Percentiles rank a stretch among this genome's conserved stretches.
phyloP scores from a whole-genome alignment of 2,888 invertebrate species.

The Sminthurinus aureus region DNA sequence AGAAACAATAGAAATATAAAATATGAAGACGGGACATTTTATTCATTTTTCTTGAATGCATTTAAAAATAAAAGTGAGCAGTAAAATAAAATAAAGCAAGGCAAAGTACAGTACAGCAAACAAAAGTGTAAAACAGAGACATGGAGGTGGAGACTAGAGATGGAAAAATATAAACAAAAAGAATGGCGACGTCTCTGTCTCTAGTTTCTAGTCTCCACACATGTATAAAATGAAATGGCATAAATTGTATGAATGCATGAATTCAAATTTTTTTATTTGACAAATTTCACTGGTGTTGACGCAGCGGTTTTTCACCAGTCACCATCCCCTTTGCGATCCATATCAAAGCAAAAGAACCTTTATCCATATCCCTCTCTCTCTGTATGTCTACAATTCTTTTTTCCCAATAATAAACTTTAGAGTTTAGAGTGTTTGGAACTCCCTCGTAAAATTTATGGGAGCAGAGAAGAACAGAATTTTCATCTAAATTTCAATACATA shows the following conservation, averaged over 20 bases:
- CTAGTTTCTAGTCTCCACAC: background rate
- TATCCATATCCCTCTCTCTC: too few species aligned
- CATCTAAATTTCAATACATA: too few species aligned
- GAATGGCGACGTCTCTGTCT: background rate
- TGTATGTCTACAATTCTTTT: background rate
- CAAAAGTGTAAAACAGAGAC: background rate
- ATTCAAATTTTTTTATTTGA: background rate
- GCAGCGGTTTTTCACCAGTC: background rate
- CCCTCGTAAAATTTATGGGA: background rate
- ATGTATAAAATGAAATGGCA: background rate
- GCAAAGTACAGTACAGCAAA: too few species aligned
- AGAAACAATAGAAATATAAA: too few species aligned
- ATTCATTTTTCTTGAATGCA: too few species aligned
- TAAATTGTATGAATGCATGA: background rate
- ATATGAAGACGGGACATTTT: too few species aligned
- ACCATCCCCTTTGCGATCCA: too few species aligned
- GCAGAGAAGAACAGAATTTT: background rate
- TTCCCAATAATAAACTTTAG: background rate
- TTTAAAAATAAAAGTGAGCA: too few species aligned
- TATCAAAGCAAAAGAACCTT: too few species aligned
- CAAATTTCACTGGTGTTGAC: background rate
- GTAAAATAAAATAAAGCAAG: too few species aligned
- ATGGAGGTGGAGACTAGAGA: background rate
- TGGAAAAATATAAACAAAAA: background rate
- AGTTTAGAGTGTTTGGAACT: background rate